These are phyloP conservation scores for Metalampra italica DNA, from an alignment of 2,888 invertebrate species.

Conservation along the genomic window DNA sequence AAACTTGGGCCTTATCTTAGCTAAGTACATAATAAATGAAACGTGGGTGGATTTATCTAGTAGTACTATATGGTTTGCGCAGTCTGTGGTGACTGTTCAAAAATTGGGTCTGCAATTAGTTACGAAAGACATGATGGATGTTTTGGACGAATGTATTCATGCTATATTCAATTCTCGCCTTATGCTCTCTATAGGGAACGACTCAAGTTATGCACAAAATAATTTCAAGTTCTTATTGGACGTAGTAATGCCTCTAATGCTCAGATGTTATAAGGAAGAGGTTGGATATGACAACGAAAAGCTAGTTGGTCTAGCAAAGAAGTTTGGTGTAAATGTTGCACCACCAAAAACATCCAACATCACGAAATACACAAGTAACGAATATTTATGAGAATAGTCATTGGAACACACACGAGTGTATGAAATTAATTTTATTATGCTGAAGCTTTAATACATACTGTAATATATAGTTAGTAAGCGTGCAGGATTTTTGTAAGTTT, in stretches of 20 bases:
- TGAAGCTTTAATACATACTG: slow-evolving; percentile 75
- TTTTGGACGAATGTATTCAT: slow-evolving; percentile 84
- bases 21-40: slow-evolving; percentile 80
- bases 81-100: slow-evolving; percentile 84
- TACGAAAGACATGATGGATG: slow-evolving; percentile 85
- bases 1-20: slow-evolving; percentile 83
- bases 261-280: slow-evolving; percentile 79
- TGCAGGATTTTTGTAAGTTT: slow-evolving; percentile 74
- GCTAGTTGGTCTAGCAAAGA: slow-evolving; percentile 69
- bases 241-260: slow-evolving; percentile 80
- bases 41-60: slow-evolving; percentile 86
- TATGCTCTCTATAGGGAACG: slow-evolving; percentile 68
- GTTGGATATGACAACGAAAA: slow-evolving; percentile 79
- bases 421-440: slow-evolving; percentile 71
- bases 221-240: slow-evolving; percentile 85
- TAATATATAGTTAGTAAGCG: slow-evolving; percentile 74
- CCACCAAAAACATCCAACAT: slow-evolving; percentile 80
- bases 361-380: slow-evolving; percentile 83
- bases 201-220: slow-evolving; percentile 74
- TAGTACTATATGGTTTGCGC: slow-evolving; percentile 89
- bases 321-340: slow-evolving; percentile 72
- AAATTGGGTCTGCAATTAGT: slow-evolving; percentile 87
- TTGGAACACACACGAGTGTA: slow-evolving; percentile 40
- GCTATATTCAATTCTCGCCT: slow-evolving; percentile 87
- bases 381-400: slow-evolving; percentile 78